A percentile compares a stretch with the other conserved stretches of the same genome.
These are phyloP conservation scores for Aldabrachelys gigantea DNA, from an alignment of 2,113 vertebrate species.

Conservation along the genomic window DNA sequence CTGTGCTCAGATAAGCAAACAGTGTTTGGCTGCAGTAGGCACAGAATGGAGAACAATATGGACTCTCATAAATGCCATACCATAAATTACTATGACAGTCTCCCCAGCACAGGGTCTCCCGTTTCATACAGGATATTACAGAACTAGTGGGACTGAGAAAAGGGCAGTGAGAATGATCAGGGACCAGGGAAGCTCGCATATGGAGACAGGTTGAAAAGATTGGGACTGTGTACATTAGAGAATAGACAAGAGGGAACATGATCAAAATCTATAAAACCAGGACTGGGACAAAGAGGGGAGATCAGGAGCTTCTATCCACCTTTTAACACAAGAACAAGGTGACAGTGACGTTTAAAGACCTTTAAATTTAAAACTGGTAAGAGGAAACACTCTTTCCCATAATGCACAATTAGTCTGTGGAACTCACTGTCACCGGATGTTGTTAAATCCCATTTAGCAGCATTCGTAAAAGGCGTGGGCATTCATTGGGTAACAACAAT, in stretches of 20 bases:
- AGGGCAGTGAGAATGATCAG: not conserved
- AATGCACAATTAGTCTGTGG: not conserved
- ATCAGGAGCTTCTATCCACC: not conserved
- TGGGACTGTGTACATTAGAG: not conserved
- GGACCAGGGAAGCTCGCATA: not conserved
- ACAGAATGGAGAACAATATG: not conserved
- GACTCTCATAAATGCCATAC: not conserved
- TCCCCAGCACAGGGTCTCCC: not conserved
- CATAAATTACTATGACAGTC: not conserved
- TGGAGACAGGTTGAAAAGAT: not conserved
- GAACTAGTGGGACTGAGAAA: not conserved
- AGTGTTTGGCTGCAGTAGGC: not conserved
- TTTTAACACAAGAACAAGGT: not conserved
- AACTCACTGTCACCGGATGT: not conserved
- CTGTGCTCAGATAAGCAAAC: not conserved
- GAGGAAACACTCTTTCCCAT: not conserved
- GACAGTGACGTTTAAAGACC: not conserved
- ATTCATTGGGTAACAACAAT: not conserved
- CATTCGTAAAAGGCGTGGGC: not conserved
- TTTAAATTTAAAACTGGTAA: not conserved
- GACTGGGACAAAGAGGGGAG: not conserved
- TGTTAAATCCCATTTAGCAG: not conserved
- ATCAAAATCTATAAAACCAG: not conserved
- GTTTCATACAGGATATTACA: not conserved
- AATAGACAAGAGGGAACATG: not conserved